Evolutionary conservation across 2,888 invertebrate genomes (phyloP).

Genomic region (Agriotes lineatus): DNA sequence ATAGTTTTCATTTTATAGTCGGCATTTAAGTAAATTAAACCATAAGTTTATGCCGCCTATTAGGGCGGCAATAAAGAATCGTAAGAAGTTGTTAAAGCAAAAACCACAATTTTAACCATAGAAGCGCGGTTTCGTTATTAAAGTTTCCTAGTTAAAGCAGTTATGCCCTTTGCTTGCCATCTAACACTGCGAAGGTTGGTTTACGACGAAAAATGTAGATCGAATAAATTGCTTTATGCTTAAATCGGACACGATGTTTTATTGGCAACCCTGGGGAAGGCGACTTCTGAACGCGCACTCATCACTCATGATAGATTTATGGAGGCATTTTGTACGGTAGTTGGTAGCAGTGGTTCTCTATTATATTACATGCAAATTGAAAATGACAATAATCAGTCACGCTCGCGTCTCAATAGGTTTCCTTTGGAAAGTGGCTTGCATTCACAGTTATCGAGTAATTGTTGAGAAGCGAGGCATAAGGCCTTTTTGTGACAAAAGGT

Average conservation of each 20-base stretch:
- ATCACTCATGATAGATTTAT: conserved; percentile 50
- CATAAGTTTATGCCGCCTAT: conserved; percentile 6
- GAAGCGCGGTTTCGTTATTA: conserved; percentile 25
- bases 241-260: conserved; percentile 47
- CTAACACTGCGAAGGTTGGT: background rate
- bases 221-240: conserved; percentile 46
- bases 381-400: conserved; percentile 48
- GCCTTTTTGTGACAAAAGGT: background rate
- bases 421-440: conserved; percentile 13
- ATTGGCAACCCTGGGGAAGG: conserved; percentile 42
- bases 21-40: conserved; percentile 25
- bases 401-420: conserved; percentile 11
- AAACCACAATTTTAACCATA: conserved; percentile 25
- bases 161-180: too few species aligned
- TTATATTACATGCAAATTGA: conserved; percentile 42
- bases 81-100: conserved; percentile 26
- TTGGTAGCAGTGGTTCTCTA: conserved; percentile 38
- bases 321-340: conserved; percentile 49
- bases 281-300: conserved; percentile 39
- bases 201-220: conserved; percentile 25
- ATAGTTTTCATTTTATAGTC: conserved; percentile 10
- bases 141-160: conserved; percentile 21
- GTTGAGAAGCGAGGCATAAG: background rate
- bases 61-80: conserved; percentile 20
- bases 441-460: conserved; percentile 8